Conservation (phyloP, 2,888 invertebrate genomes). For the Andrena trimmerana region DNA sequence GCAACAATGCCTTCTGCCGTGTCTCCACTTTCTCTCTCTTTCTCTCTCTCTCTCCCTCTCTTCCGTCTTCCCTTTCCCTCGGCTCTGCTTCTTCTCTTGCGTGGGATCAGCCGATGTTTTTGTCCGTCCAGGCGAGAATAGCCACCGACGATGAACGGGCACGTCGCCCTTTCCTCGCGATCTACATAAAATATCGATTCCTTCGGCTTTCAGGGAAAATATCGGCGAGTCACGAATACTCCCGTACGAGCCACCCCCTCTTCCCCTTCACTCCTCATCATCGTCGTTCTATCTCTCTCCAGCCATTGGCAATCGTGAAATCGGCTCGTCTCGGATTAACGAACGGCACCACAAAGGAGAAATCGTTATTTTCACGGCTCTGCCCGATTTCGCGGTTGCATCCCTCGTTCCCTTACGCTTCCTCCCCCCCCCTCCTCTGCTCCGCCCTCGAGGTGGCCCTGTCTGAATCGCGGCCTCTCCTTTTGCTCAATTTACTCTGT, state of each 20-base stretch:
- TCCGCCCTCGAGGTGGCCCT: slow-evolving; percentile 58
- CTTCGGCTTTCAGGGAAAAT: slow-evolving; percentile 70
- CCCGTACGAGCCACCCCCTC: slow-evolving; percentile 28
- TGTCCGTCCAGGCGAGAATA: slow-evolving; percentile 69
- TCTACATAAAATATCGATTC: slow-evolving; percentile 81
- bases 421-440: slow-evolving; percentile 43
- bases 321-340: slow-evolving; percentile 71
- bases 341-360: slow-evolving; percentile 77
- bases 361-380: slow-evolving; percentile 83
- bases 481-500: slow-evolving; percentile 41
- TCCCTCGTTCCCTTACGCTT: slow-evolving; percentile 68
- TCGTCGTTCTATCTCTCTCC: neutral
- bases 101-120: slow-evolving; percentile 66
- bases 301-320: slow-evolving; percentile 46
- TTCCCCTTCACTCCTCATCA: neutral
- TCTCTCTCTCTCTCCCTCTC: neutral
- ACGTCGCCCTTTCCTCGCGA: slow-evolving; percentile 70
- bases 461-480: slow-evolving; percentile 24
- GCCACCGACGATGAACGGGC: slow-evolving; percentile 58
- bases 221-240: slow-evolving; percentile 78
- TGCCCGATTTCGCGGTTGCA: slow-evolving; percentile 80
- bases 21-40: slow-evolving; percentile 18
- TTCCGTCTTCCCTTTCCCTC: slow-evolving; percentile 11
- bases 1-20: slow-evolving; percentile 55
- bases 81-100: slow-evolving; percentile 39